Base-by-base conservation (phyloP, 1,140 invertebrate species). In the Papilio helenus region DNA sequence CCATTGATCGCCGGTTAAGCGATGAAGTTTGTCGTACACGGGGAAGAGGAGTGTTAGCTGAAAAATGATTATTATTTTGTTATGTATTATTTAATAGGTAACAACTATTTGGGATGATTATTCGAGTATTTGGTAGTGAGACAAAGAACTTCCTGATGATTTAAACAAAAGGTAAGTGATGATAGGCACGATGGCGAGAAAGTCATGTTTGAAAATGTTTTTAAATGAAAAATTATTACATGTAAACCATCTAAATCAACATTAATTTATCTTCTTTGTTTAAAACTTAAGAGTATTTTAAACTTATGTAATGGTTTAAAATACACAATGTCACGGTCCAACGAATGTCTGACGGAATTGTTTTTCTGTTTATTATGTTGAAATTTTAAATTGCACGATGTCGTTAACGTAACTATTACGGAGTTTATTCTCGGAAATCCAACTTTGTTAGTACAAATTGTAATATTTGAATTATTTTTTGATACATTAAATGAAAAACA, bases 21-120 rank as follows among this genome's bases (percentile, higher is more conserved):
- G 88, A 55, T 93, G 88, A 4, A 94, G 81, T 65, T 91, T 93
- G 76, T 93, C 91, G 81, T 89, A 94, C 2, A 93, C 79, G 20
- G 93, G 91, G 39, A 88, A 93, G 26, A 94, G 83, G 7, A 93
- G 88, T 26, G 86, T 83, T 77, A 94, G 77, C 93, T 94, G 87
- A 76, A 92, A 93, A 46, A 55, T 29, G 4, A 34, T 29, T 68
- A 3, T 16, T 61, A 26, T 4, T 61, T n/a, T 9, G 9, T 55
- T n/a, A 18, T 4, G 46, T 51, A 51, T 3, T 16, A 2, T 2
- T 16, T 4, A 3, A 46, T 14, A 8, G 34, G 34, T 39, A 39
- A 39, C 34, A 39, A 39, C 34, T 39, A 39, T 39, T 39, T 39
- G 4, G 7, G 7, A 39, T 39, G 34, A 39, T 7, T 39, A 1